These are phyloP conservation scores for Sandelia bainsii DNA, from an alignment of 2,797 vertebrate species.

Conservation along the genomic window DNA sequence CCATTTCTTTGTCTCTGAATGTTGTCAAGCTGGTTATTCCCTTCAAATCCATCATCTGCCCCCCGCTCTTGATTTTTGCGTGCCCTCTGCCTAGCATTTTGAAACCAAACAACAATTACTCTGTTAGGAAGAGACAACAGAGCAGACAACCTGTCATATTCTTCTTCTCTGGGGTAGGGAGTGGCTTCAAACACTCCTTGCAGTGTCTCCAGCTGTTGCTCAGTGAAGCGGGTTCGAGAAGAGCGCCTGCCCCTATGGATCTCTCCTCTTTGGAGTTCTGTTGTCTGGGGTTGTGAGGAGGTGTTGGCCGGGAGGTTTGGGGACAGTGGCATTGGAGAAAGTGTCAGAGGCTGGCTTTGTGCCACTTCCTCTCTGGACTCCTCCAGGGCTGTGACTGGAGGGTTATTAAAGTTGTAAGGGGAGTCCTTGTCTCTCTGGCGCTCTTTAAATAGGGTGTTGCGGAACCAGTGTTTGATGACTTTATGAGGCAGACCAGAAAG, in stretches of 20 bases:
- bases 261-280: conserved; percentile 90
- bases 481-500: conserved; percentile 94
- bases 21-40: conserved; percentile 80
- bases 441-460: conserved; percentile 98
- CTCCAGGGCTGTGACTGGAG: conserved; percentile 93
- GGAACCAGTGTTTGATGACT: conserved; percentile 99
- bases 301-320: conserved; percentile 58
- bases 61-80: conserved; percentile 92
- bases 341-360: conserved; percentile 84
- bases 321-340: conserved; percentile 71
- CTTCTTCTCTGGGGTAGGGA: conserved; percentile 98
- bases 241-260: conserved; percentile 93
- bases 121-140: conserved; percentile 93
- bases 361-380: conserved; percentile 89
- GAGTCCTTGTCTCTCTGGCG: conserved; percentile 99
- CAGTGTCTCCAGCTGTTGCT: conserved; percentile 94
- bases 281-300: conserved; percentile 67
- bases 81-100: conserved; percentile 97
- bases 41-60: conserved; percentile 68
- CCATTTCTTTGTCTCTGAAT: conserved; percentile 92
- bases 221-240: conserved; percentile 95
- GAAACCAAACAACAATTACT: conserved; percentile 99
- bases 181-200: conserved; percentile 98
- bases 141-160: conserved; percentile 95
- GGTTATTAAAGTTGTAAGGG: conserved; percentile 98